Conservation (phyloP, 2,797 vertebrate species). For the Platyrinchus mystaceus region DNA sequence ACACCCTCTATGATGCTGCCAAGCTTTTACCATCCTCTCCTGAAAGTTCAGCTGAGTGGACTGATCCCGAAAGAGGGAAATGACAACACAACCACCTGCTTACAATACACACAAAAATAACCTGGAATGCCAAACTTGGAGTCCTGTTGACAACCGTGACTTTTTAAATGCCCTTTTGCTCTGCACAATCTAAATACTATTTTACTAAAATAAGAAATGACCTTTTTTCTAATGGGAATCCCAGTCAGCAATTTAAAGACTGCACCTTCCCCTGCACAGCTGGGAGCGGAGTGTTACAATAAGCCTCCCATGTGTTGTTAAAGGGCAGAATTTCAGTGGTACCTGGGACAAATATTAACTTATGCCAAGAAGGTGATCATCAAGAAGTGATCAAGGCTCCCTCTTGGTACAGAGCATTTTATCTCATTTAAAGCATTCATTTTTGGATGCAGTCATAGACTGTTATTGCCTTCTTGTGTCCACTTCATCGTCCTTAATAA, state of each 20-base stretch:
- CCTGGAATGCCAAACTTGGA: background rate
- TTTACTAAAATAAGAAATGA: constrained; percentile 7
- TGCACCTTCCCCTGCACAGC: background rate
- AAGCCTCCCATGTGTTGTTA: background rate
- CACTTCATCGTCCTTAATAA: background rate
- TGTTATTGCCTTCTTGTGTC: background rate
- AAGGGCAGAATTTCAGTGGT: background rate
- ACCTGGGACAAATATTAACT: background rate
- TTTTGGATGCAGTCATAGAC: background rate
- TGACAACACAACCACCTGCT: constrained; percentile 27
- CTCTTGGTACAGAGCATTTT: background rate
- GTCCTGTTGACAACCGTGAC: background rate
- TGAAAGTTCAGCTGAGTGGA: background rate
- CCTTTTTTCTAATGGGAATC: background rate
- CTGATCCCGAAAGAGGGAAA: background rate
- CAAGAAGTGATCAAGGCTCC: background rate
- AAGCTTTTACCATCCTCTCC: background rate
- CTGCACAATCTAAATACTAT: background rate
- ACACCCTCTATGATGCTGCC: background rate
- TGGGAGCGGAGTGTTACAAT: background rate
- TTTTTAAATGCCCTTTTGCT: constrained; percentile 7
- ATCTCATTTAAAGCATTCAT: background rate
- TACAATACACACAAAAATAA: constrained; percentile 11
- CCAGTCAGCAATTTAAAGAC: background rate
- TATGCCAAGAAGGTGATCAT: too few species aligned